Evolutionary conservation across 2,888 invertebrate genomes (phyloP).

Genomic region (Hirtodrosophila histrioides): DNA sequence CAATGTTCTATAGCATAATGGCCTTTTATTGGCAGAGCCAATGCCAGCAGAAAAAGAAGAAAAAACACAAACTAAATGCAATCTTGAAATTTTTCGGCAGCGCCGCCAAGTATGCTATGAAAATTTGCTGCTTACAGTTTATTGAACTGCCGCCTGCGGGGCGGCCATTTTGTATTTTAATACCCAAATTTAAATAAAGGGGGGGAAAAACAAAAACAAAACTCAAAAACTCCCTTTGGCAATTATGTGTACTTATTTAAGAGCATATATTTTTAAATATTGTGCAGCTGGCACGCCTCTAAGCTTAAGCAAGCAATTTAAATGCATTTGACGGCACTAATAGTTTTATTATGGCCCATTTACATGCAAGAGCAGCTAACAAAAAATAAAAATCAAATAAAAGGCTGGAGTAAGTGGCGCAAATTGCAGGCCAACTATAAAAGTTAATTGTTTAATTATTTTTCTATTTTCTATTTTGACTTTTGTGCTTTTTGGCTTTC

Average conservation of each 20-base stretch:
- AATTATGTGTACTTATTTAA: conserved; percentile 56
- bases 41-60: conserved; percentile 4
- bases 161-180: conserved; percentile 36
- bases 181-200: conserved; percentile 10
- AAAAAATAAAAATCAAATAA: not conserved
- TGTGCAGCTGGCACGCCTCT: conserved; percentile 43
- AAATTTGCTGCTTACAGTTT: conserved; percentile 57
- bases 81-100: conserved; percentile 47
- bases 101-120: conserved; percentile 63
- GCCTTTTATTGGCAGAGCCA: conserved; percentile 65
- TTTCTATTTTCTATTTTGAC: conserved; percentile 49
- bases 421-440: conserved; percentile 43
- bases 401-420: conserved; percentile 14
- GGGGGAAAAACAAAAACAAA: no score
- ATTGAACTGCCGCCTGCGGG: conserved; percentile 59
- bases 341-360: conserved; percentile 66
- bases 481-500: not conserved
- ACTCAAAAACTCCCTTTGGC: conserved; percentile 36
- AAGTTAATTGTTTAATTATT: conserved; percentile 77
- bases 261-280: conserved; percentile 14
- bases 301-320: conserved; percentile 68
- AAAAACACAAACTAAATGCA: conserved; percentile 52
- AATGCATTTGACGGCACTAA: conserved; percentile 71
- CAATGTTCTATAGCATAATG: conserved; percentile 72
- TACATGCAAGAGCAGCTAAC: conserved; percentile 17